These are phyloP conservation scores for Cryptocephalus primarius DNA, from an alignment of 2,888 invertebrate genomes.

Conservation along the genomic window DNA sequence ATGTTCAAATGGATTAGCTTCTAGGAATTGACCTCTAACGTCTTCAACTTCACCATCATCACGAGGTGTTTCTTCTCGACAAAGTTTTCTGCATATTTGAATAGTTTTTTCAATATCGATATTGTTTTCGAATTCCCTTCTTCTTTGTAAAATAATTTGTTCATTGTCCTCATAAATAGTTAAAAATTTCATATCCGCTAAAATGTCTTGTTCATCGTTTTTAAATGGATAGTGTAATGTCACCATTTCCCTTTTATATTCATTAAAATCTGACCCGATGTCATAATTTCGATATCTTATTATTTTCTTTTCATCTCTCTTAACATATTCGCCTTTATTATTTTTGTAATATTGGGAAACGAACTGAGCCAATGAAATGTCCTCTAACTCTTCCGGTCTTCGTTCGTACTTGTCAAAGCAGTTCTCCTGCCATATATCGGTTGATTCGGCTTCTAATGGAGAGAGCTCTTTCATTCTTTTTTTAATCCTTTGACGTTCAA, in stretches of 20 bases:
- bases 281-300: slow-evolving; percentile 32
- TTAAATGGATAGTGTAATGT: slow-evolving; percentile 24
- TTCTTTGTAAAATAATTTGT: slow-evolving; percentile 18
- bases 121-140: slow-evolving; percentile 25
- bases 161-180: slow-evolving; percentile 25
- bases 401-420: slow-evolving; percentile 33
- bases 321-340: slow-evolving; percentile 3
- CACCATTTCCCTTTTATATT: slow-evolving; percentile 31
- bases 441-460: slow-evolving; percentile 25
- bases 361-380: slow-evolving; percentile 31
- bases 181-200: slow-evolving; percentile 26
- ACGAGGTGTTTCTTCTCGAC: not conserved
- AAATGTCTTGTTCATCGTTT: slow-evolving; percentile 28
- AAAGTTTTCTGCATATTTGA: slow-evolving; percentile 31
- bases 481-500: slow-evolving; percentile 27
- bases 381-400: slow-evolving; percentile 26
- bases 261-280: slow-evolving; percentile 22
- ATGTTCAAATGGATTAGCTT: not conserved
- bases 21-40: not conserved
- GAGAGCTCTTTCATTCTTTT: slow-evolving; percentile 26
- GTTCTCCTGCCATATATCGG: slow-evolving; percentile 34
- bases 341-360: slow-evolving; percentile 21
- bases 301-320: slow-evolving; percentile 19
- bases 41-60: not conserved
- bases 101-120: slow-evolving; percentile 23